Evolutionary conservation across 2,888 invertebrate genomes (phyloP).

Genomic region (Agrochola litura): DNA sequence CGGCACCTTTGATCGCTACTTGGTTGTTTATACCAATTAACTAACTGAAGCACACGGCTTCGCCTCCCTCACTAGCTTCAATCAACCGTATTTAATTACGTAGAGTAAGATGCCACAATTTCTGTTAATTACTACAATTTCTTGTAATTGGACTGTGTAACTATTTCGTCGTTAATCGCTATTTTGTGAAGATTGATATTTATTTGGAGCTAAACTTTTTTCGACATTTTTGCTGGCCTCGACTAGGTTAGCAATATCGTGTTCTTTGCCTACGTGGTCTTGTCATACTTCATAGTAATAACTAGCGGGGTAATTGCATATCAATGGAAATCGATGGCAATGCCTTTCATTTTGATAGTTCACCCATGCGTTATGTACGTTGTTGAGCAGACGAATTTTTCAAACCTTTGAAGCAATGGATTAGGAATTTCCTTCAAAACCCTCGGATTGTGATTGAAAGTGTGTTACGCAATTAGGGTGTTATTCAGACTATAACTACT

Average conservation of each 20-base stretch:
- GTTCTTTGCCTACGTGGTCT: neutral
- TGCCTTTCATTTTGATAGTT: neutral
- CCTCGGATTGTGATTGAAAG: neutral
- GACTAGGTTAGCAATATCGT: neutral
- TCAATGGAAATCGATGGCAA: neutral
- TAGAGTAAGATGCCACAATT: slow-evolving; percentile 55
- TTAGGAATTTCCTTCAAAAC: neutral
- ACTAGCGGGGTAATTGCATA: neutral
- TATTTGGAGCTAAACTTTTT: slow-evolving; percentile 16
- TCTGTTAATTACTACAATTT: slow-evolving; percentile 57
- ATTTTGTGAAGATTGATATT: slow-evolving; percentile 51
- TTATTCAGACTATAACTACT: neutral
- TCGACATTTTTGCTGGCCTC: neutral
- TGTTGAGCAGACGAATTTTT: neutral
- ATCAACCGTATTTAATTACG: slow-evolving; percentile 65
- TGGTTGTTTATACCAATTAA: slow-evolving; percentile 69
- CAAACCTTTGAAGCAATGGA: neutral
- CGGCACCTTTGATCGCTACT: slow-evolving; percentile 75
- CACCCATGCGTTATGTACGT: neutral
- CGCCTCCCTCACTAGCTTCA: slow-evolving; percentile 55
- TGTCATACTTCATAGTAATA: neutral
- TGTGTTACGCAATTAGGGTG: neutral
- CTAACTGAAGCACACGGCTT: slow-evolving; percentile 60
- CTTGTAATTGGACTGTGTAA: slow-evolving; percentile 60
- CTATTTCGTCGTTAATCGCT: slow-evolving; percentile 47